Conservation (phyloP, 2,113 vertebrate genomes). For the Mixornis gularis region DNA sequence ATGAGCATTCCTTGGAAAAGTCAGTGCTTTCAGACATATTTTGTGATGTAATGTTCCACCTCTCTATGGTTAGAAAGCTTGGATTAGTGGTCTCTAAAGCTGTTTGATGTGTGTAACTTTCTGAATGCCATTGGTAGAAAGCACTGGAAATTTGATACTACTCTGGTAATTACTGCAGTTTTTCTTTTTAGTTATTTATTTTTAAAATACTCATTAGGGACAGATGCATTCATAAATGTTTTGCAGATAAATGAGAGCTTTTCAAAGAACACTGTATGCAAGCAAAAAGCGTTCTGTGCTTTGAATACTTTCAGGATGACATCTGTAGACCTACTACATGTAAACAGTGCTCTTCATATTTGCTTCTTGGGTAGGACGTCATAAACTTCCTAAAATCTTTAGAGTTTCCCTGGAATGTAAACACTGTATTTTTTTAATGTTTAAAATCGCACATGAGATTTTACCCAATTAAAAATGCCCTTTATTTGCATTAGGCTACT, state of each 20-base stretch:
- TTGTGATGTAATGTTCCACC: background rate
- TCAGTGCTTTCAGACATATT: background rate
- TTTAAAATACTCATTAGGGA: background rate
- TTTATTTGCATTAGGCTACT: background rate
- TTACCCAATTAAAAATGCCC: background rate
- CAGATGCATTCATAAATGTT: background rate
- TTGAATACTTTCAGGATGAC: background rate
- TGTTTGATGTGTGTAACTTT: background rate
- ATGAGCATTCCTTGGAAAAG: background rate
- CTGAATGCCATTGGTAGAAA: background rate
- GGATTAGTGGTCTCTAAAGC: background rate
- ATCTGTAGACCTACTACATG: background rate
- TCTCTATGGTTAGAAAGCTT: background rate
- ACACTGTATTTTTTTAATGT: background rate
- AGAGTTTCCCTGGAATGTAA: background rate
- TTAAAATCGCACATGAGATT: background rate
- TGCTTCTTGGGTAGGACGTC: background rate
- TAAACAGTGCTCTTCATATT: background rate
- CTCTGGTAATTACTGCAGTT: background rate
- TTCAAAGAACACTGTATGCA: background rate
- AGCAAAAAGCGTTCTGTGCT: background rate
- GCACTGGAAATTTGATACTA: background rate
- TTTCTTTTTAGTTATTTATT: background rate
- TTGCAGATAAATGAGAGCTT: background rate
- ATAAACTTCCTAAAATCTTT: background rate